Conservation (phyloP, 2,113 vertebrate species). For the Oceanites oceanicus region DNA sequence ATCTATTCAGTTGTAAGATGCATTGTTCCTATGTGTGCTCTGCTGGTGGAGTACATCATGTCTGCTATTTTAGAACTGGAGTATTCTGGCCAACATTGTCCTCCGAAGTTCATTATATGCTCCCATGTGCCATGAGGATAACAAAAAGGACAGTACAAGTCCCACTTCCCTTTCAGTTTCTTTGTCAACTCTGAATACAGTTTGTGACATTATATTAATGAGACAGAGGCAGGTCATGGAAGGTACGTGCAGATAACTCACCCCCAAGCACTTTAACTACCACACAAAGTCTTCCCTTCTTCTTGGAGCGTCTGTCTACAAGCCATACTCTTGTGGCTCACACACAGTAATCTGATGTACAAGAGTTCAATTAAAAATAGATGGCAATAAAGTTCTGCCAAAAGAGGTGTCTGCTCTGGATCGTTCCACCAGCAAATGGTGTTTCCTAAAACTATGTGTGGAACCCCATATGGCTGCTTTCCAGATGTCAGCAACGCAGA, state of each 20-base stretch:
- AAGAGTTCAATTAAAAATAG: constrained; percentile 16
- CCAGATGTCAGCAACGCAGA: not conserved
- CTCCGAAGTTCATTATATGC: not conserved
- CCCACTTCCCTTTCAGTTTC: not conserved
- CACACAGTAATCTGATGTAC: not conserved
- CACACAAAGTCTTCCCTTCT: not conserved
- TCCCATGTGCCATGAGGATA: not conserved
- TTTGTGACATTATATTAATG: not conserved
- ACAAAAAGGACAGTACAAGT: not conserved
- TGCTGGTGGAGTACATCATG: not conserved
- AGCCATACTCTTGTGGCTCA: not conserved
- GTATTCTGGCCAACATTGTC: not conserved
- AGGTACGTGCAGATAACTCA: not conserved
- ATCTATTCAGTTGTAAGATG: not conserved
- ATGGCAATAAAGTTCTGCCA: not conserved
- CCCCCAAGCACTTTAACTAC: not conserved
- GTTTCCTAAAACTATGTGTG: not conserved
- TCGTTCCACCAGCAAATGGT: not conserved
- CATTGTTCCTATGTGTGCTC: not conserved
- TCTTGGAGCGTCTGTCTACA: not conserved
- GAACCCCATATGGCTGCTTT: not conserved
- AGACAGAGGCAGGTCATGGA: not conserved
- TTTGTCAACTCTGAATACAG: not conserved
- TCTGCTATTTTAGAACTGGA: not conserved
- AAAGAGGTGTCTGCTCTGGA: not conserved